These are phyloP conservation scores for Saccopteryx leptura DNA, from an alignment of 2,113 vertebrate genomes.

Conservation along the genomic window DNA sequence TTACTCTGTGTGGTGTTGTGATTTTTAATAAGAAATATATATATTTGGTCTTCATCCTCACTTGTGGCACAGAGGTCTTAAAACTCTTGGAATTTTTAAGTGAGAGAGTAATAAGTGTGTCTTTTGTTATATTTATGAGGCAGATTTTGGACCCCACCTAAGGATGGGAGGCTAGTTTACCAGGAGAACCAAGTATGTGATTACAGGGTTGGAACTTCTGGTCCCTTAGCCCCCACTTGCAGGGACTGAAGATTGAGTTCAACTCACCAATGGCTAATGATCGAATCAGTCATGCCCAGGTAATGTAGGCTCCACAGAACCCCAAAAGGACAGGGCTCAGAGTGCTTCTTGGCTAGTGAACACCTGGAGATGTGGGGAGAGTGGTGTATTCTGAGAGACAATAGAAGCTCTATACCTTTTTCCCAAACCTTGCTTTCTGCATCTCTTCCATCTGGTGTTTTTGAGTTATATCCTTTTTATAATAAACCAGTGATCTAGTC, in stretches of 20 bases:
- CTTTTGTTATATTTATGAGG: not conserved
- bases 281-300: not conserved
- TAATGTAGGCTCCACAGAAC: not conserved
- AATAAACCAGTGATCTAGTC: not conserved
- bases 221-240: not conserved
- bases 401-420: not conserved
- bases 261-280: not conserved
- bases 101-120: not conserved
- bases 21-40: not conserved
- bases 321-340: not conserved
- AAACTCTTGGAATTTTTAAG: not conserved
- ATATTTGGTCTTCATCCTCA: not conserved
- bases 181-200: not conserved
- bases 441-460: not conserved
- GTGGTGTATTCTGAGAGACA: not conserved
- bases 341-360: not conserved
- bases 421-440: not conserved
- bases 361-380: not conserved
- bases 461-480: not conserved
- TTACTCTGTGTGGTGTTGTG: not conserved
- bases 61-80: not conserved
- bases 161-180: not conserved
- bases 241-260: not conserved
- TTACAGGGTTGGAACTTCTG: not conserved
- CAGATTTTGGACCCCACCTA: not conserved